Evolutionary conservation across 1,140 invertebrate genomes (phyloP), one percentile per base, ranked within the genome.

Genomic region (Drosophila orosa): DNA sequence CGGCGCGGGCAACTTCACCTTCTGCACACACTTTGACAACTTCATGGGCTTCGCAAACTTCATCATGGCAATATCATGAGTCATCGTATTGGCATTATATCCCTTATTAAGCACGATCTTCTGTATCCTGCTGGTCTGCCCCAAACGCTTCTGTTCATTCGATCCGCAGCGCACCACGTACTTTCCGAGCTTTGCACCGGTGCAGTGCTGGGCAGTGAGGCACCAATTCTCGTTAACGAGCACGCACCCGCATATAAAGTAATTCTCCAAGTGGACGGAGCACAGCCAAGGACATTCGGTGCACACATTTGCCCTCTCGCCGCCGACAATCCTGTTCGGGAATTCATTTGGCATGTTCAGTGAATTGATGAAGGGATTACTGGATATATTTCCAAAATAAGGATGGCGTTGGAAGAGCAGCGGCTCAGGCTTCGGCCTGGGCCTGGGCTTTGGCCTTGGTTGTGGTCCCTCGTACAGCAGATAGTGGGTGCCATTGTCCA

Each of bases 141-240:
- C 85, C 27, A 37, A 55, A 0, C 65, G 66, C 5, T 12, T 59
- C n/a, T 74, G 62, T 15, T 77, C 42, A 1, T 15, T n/a, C 13
- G 84, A 37, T 6, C 80, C 84, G 9, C 61, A 74, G 9, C 84
- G 84, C 19, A 90, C 55, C 8, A 9, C 5, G 19, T 68, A 80
- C 3, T 42, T 47, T 0, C 42, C 48, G 12, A 22, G 31, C 1
- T 13, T n/a, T 6, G 19, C 77, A 0, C 68, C 45, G 6, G 45
- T 22, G 56, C 95, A 95, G 68, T 95, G 94, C 29, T 93, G 94
- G 19, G 94, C 94, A 10, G 93, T 94, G 22, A 95, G 59, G 42
- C 94, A 82, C 78, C 69, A 85, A 0, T n/a, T 0, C 1, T 4
- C 15, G 8, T 33, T 25, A 0, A 85, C 27, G 2, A 85, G 66